These are phyloP conservation scores for Patagioenas fasciata DNA, from an alignment of 2,113 vertebrate genomes.

Conservation along the genomic window DNA sequence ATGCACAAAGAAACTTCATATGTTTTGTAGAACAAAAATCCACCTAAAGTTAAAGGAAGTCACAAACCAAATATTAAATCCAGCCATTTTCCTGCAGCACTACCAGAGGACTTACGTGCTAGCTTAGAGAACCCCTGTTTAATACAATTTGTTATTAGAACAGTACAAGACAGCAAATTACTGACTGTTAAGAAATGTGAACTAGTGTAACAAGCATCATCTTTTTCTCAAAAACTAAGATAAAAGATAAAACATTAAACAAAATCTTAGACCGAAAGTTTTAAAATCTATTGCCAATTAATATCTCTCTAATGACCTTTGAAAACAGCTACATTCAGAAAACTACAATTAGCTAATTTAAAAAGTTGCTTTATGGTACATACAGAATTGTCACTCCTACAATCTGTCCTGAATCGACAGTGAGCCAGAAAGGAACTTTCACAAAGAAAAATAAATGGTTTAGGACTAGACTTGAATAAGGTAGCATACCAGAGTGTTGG, in stretches of 20 bases:
- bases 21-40: background rate
- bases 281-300: background rate
- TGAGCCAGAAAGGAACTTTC: background rate
- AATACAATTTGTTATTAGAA: background rate
- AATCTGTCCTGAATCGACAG: background rate
- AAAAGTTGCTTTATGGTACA: background rate
- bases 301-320: background rate
- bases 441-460: background rate
- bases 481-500: background rate
- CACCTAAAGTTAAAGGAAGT: background rate
- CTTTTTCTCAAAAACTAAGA: background rate
- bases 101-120: background rate
- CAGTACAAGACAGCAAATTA: background rate
- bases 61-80: background rate
- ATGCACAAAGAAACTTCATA: background rate
- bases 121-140: background rate
- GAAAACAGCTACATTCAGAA: background rate
- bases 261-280: background rate
- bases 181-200: background rate
- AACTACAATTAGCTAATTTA: background rate
- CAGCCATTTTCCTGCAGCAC: background rate
- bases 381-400: background rate
- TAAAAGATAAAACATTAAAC: background rate
- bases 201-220: background rate
- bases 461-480: background rate